Evolutionary conservation across 2,888 invertebrate genomes (phyloP), one percentile per base, ranked within the genome.

Genomic region (Anthophora plumipes): DNA sequence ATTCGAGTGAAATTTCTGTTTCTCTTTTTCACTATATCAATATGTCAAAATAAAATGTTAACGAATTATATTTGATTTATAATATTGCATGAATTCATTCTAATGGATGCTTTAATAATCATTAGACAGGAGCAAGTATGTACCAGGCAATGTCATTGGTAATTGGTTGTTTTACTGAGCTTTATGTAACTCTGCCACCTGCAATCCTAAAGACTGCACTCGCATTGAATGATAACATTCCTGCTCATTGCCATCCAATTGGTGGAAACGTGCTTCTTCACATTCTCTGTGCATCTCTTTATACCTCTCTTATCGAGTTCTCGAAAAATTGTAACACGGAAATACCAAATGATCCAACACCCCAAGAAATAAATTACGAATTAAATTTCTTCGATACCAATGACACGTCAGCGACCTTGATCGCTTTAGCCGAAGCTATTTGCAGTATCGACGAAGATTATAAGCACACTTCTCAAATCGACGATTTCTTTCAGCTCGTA

Each of bases 381-480:
- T 39, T 81, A 46, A 85, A 73, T 7, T 83, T 88, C 0, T 91
- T 91, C 64, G 87, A 91, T 74, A 70, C 88, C 0, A 82, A 84
- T 1, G 88, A 90, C 37, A 77, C 77, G 67, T 73, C 86, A 1
- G 80, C 89, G 0, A 83, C 89, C 0, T 96, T 96, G 0, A 94
- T 96, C n/a, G 96, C 96, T 0, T 93, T 97, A 9, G 96, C 97
- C 0, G 97, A 97, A 92, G 96, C 97, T 0, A 94, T 97, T 17
- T 97, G 97, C 90, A 96, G 96, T 31, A 95, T 97, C 66, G 97
- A 97, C 91, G 97, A 97, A 88, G 96, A 97, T 78, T 95, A 97
- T 90, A 97, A 97, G 87, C 97, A 97, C 88, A 97, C 97, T 0
- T 95, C 96, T 80, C 96, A 97, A 90, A 96, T 97, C 63, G 95